phyloP scores from a whole-genome alignment of 2,797 vertebrate species.

The Cichlasoma orientale region DNA sequence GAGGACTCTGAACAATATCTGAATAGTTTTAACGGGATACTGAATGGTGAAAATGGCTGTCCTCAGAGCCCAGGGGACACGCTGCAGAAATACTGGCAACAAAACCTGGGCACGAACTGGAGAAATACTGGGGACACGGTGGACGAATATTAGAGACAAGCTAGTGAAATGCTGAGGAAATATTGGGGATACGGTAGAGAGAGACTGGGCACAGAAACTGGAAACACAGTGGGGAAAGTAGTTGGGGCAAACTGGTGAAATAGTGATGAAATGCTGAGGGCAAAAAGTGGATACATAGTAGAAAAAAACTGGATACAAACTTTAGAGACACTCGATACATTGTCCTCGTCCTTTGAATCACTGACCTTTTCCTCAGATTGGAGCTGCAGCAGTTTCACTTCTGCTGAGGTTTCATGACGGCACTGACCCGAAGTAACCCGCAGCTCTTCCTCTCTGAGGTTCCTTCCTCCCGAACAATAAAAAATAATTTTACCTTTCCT shows the following conservation, averaged over 20 bases:
- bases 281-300: too few relatives aligned
- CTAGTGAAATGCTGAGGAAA: too few relatives aligned
- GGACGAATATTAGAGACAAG: too few relatives aligned
- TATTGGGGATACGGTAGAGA: too few relatives aligned
- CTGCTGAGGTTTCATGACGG: neutral
- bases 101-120: neutral
- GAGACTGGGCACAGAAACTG: too few relatives aligned
- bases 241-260: neutral
- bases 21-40: neutral
- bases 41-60: neutral
- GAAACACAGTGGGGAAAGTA: neutral
- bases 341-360: neutral
- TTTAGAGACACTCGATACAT: neutral
- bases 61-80: neutral
- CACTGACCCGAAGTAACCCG: conserved; percentile 10
- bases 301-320: neutral
- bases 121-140: neutral
- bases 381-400: conserved; percentile 19
- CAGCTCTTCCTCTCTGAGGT: neutral
- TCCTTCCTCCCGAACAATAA: neutral
- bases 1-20: fast-evolving
- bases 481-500: neutral
- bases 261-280: too few relatives aligned
- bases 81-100: neutral
- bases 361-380: neutral